Evolutionary conservation across 2,888 invertebrate species (phyloP).

Genomic region (Gisinianus flammeolus): DNA sequence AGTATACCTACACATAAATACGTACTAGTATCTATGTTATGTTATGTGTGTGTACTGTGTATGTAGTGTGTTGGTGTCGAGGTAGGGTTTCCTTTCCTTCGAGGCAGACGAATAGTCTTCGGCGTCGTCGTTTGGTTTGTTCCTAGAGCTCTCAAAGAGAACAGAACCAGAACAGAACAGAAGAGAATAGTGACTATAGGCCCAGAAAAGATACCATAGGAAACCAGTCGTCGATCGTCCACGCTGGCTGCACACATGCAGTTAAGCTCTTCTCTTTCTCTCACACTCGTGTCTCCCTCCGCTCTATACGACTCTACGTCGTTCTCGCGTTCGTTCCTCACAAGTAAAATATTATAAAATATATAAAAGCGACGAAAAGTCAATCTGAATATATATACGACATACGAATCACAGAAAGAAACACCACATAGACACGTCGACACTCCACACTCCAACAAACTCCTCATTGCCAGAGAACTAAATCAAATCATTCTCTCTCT

Average conservation of each 20-base stretch:
- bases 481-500: constrained; percentile 7
- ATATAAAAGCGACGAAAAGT: not conserved
- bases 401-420: not conserved
- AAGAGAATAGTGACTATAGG: constrained; percentile 12
- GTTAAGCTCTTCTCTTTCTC: not conserved
- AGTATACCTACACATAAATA: too few species aligned
- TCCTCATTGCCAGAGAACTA: not conserved
- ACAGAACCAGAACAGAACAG: not conserved
- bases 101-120: constrained; percentile 31
- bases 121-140: not conserved
- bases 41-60: too few species aligned
- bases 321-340: not conserved
- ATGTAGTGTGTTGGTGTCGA: constrained; percentile 4
- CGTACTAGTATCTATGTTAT: too few species aligned
- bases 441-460: not conserved
- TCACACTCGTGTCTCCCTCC: not conserved
- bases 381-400: not conserved
- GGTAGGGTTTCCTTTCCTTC: constrained; percentile 42
- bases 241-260: constrained; percentile 54
- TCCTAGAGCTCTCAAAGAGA: not conserved
- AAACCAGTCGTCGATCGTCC: constrained; percentile 52
- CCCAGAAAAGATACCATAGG: constrained; percentile 35
- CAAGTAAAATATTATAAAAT: not conserved
- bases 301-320: not conserved
- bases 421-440: not conserved